Percentiles rank a stretch among this genome's conserved stretches.
These are phyloP conservation scores for Pelosia muscerda DNA, from an alignment of 2,888 invertebrate species.

Conservation along the genomic window DNA sequence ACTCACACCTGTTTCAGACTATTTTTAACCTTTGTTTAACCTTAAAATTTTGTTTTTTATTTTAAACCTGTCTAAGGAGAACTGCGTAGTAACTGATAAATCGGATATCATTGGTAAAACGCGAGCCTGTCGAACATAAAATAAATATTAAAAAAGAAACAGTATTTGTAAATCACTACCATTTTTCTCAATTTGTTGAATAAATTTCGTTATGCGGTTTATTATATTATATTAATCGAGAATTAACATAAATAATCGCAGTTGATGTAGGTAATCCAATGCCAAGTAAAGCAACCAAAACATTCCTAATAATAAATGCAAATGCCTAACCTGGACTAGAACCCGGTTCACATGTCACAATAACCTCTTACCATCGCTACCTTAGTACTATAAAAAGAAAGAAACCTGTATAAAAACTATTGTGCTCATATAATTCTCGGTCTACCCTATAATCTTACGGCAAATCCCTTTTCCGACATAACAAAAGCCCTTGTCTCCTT, in stretches of 20 bases:
- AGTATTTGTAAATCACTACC: too few relatives aligned
- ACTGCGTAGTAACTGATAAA: neutral
- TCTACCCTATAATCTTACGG: conserved; percentile 19
- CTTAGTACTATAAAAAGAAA: neutral
- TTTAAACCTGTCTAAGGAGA: neutral
- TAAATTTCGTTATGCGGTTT: neutral
- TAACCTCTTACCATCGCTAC: neutral
- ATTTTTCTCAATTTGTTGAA: neutral
- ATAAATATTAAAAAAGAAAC: too few relatives aligned
- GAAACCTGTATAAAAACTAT: conserved; percentile 5
- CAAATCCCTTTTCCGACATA: conserved; percentile 13
- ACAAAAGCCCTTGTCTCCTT: conserved; percentile 23
- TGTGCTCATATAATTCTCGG: conserved; percentile 18
- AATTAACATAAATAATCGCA: too few relatives aligned
- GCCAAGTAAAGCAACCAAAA: too few relatives aligned
- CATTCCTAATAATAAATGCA: too few relatives aligned
- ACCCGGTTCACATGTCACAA: neutral
- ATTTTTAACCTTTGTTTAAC: conserved; percentile 46
- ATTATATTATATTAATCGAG: too few relatives aligned
- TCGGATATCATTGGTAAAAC: neutral
- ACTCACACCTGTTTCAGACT: conserved; percentile 39
- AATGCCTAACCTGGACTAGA: neutral
- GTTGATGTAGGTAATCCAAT: too few relatives aligned
- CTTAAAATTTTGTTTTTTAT: neutral
- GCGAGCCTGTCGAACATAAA: too few relatives aligned